A percentile compares a stretch with the other conserved stretches of the same genome.
Conservation (phyloP, 2,113 vertebrate genomes). For the Sceloporus tristichus region DNA sequence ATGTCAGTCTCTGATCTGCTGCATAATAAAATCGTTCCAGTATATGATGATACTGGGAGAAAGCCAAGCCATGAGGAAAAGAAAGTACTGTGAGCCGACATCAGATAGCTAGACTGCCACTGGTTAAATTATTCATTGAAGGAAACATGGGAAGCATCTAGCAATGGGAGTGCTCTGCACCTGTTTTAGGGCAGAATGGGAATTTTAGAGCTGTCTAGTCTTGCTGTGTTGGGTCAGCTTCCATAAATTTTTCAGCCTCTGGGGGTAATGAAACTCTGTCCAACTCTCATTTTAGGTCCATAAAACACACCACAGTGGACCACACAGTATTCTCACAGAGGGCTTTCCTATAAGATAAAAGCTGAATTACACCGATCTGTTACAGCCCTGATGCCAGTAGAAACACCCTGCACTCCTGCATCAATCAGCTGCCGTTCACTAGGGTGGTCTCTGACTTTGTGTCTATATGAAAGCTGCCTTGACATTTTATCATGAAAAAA, state of each 20-base stretch:
- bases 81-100: neutral
- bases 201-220: constrained; percentile 31
- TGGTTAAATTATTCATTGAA: neutral
- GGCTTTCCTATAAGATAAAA: constrained; percentile 42
- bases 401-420: constrained; percentile 42
- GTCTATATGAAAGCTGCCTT: constrained; percentile 38
- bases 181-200: constrained; percentile 12
- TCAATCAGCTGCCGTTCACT: constrained; percentile 35
- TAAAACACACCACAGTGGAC: constrained; percentile 40
- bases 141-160: neutral
- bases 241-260: constrained; percentile 31
- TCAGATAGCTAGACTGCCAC: neutral
- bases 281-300: constrained; percentile 33
- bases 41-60: neutral
- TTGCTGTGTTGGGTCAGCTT: constrained; percentile 30
- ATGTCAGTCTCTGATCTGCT: neutral
- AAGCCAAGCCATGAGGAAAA: neutral
- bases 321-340: constrained; percentile 39
- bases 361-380: constrained; percentile 42
- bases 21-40: too few species aligned
- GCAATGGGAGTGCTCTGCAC: neutral
- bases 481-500: constrained; percentile 44
- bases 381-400: constrained; percentile 36
- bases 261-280: constrained; percentile 23
- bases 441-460: constrained; percentile 32